Evolutionary conservation across 2,797 vertebrate species (phyloP).

Genomic region (Squalus acanthias): DNA sequence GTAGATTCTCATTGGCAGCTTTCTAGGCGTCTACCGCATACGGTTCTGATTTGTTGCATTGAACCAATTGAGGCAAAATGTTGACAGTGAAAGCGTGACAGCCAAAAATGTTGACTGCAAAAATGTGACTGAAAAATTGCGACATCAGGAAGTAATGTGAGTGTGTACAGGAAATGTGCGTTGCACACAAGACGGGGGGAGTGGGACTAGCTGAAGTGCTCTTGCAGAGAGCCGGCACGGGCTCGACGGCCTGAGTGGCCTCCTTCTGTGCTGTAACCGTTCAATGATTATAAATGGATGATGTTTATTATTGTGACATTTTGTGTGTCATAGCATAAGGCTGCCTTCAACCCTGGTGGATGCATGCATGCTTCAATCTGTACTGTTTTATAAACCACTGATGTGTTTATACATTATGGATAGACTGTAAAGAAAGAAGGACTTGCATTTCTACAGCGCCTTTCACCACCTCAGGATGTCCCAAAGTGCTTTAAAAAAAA

Average conservation of each 20-base stretch:
- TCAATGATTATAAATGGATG: neutral
- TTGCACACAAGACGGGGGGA: neutral
- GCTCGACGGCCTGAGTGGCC: too few relatives aligned
- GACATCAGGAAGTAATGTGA: neutral
- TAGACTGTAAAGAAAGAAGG: neutral
- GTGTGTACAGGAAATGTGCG: neutral
- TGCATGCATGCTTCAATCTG: neutral
- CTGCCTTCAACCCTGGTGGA: neutral
- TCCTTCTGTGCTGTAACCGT: too few relatives aligned
- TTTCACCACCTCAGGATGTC: too few relatives aligned
- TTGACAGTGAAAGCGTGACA: neutral
- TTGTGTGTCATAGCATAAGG: neutral
- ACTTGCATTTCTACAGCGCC: too few relatives aligned
- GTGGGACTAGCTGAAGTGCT: neutral
- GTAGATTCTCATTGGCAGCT: neutral
- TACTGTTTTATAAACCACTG: neutral
- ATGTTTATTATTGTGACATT: too few relatives aligned
- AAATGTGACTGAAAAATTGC: neutral
- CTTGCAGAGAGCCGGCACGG: neutral
- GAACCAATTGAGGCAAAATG: neutral
- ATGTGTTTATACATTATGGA: neutral
- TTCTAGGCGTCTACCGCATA: neutral
- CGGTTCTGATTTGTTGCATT: neutral
- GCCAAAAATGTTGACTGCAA: neutral
- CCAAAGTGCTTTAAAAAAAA: too few relatives aligned